A percentile compares a stretch with the other conserved stretches of the same genome.
phyloP scores from a whole-genome alignment of 2,888 invertebrate genomes.

The Lysandra bellargus region DNA sequence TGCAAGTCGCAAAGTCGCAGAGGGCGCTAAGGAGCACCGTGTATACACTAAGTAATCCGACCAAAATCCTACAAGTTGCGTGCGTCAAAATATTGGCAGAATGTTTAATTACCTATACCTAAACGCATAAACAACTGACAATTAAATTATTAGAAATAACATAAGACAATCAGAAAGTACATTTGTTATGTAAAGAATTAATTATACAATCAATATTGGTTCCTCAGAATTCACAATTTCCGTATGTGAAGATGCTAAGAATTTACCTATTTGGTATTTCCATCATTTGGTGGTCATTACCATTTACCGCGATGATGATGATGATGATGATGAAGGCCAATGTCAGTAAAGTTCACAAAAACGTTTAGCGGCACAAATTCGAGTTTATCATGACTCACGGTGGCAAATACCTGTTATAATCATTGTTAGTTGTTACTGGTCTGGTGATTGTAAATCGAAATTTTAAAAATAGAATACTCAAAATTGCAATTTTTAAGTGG shows the following conservation, averaged over 20 bases:
- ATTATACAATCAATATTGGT: neutral
- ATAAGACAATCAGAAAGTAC: too few species aligned
- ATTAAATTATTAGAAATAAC: too few species aligned
- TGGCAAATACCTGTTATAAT: neutral
- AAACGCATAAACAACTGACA: too few species aligned
- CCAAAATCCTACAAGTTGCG: too few species aligned
- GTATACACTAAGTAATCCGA: too few species aligned
- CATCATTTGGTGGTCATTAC: neutral
- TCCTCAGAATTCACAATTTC: too few species aligned
- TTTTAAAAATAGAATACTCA: neutral
- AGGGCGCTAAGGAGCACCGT: too few species aligned
- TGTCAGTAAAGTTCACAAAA: constrained; percentile 2
- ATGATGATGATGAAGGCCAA: neutral
- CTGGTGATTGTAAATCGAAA: neutral
- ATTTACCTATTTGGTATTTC: neutral
- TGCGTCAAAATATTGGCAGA: too few species aligned
- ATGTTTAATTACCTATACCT: too few species aligned
- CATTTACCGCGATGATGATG: neutral
- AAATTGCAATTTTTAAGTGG: neutral
- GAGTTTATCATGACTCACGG: constrained; percentile 3
- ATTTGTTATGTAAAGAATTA: neutral
- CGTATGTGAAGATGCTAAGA: neutral
- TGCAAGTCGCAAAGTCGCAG: neutral
- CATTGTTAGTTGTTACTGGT: neutral
- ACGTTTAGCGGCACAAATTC: neutral